Conservation (phyloP, 2,113 vertebrate genomes). For the Anguilla rostrata region DNA sequence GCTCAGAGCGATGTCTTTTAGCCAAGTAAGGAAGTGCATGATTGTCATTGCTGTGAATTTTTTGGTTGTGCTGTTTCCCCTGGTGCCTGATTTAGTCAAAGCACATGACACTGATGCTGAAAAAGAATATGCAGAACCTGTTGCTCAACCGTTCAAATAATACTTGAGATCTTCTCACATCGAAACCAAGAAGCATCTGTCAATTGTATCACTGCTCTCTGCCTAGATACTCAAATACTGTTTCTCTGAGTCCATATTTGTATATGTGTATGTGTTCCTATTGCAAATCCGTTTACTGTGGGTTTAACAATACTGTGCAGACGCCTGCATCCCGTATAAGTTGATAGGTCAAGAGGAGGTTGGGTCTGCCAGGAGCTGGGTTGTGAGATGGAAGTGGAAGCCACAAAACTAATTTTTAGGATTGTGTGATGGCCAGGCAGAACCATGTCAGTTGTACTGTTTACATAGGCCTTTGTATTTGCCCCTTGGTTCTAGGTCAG, state of each 20-base stretch:
- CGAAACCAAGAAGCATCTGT: background rate
- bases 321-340: background rate
- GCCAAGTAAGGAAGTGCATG: background rate
- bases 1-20: background rate
- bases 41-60: background rate
- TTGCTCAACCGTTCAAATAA: background rate
- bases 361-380: no score
- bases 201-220: no score
- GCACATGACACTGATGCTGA: background rate
- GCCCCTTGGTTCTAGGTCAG: no score
- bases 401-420: no score
- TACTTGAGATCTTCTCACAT: background rate
- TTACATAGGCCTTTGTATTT: no score
- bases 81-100: background rate
- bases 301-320: background rate
- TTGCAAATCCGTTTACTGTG: background rate
- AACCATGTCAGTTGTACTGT: no score
- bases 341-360: background rate
- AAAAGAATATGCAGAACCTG: constrained; percentile 28
- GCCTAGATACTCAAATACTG: no score
- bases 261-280: background rate
- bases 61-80: background rate
- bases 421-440: no score
- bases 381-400: no score
- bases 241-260: background rate